Evolutionary conservation across 2,888 invertebrate genomes (phyloP).

Genomic region (Neocrepidodera transversa): DNA sequence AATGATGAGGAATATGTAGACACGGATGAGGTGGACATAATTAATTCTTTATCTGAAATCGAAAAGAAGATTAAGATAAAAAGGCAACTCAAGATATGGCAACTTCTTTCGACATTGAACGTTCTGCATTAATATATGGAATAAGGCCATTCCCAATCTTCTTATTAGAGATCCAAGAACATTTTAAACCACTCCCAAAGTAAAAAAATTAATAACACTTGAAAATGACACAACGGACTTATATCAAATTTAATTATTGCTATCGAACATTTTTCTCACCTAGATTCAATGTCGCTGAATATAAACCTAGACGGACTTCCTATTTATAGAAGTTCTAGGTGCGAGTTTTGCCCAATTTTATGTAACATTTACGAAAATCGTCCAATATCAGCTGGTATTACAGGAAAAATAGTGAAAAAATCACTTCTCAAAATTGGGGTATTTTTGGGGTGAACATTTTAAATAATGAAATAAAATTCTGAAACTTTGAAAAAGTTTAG

Average conservation of each 20-base stretch:
- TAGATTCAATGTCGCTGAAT: neutral
- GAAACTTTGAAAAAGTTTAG: no score
- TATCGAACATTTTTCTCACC: neutral
- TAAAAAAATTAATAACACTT: slow-evolving; percentile 8
- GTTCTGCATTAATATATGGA: slow-evolving; percentile 11
- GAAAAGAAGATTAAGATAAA: neutral
- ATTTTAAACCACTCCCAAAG: slow-evolving; percentile 7
- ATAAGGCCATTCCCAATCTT: neutral
- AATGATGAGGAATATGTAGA: no score
- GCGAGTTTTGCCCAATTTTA: neutral
- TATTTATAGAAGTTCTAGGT: neutral
- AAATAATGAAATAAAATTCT: no score
- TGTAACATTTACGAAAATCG: slow-evolving; percentile 1
- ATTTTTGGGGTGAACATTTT: no score
- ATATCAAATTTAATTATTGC: neutral
- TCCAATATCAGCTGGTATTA: no score
- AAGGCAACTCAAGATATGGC: neutral
- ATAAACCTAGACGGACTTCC: neutral
- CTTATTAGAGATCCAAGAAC: slow-evolving; percentile 20
- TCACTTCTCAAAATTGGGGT: no score
- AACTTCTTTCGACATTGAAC: neutral
- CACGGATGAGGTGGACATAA: no score
- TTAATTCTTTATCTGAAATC: neutral
- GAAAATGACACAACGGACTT: slow-evolving; percentile 5
- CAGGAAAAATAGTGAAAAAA: no score